Evolutionary conservation across 1,140 invertebrate genomes (phyloP), one percentile per base, ranked within the genome.

Genomic region (Cydia splendana): DNA sequence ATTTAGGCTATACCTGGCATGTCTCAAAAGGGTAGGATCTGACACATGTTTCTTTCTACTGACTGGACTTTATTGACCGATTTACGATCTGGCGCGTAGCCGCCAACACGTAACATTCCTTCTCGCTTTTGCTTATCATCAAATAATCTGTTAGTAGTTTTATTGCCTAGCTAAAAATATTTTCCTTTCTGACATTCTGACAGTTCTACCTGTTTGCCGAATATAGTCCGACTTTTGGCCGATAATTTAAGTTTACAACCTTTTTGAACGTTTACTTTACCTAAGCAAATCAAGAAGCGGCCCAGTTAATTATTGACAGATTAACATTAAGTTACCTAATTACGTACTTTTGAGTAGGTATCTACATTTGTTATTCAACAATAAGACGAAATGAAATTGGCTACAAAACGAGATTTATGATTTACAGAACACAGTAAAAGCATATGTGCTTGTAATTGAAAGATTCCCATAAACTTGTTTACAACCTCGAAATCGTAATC

Each of bases 31-130:
- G 67, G 34, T 20, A 18, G 34, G 34, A 71, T 18, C 67, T 38
- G 67, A 71, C 38, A 20, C 38, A 38, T 69, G 65, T 69, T 34
- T 34, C 65, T 38, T 71, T 42, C n/a, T 71, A 38, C 30, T 18
- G 34, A 24, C 7, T 71, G n/a, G n/a, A 42, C 67, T 38, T 38
- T 62, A 62, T 62, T 62, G 57, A 24, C 30, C 34, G 34, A 71
- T 71, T 71, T 71, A 71, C 67, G n/a, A 38, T 20, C 15, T 71
- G 30, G 34, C 67, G 34, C 67, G 57, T 62, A 62, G 57, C 57
- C 57, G 57, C 34, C 38, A 71, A 48, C 28, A 10, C 4, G 65
- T 12, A 24, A 71, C 67, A 71, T 71, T 18, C 34, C 67, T n/a
- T 34, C 6, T 24, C 34, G 34, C 30, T 38, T 67, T 71, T 71